phyloP scores from a whole-genome alignment of 2,113 vertebrate species.

The Gavialis gangeticus region DNA sequence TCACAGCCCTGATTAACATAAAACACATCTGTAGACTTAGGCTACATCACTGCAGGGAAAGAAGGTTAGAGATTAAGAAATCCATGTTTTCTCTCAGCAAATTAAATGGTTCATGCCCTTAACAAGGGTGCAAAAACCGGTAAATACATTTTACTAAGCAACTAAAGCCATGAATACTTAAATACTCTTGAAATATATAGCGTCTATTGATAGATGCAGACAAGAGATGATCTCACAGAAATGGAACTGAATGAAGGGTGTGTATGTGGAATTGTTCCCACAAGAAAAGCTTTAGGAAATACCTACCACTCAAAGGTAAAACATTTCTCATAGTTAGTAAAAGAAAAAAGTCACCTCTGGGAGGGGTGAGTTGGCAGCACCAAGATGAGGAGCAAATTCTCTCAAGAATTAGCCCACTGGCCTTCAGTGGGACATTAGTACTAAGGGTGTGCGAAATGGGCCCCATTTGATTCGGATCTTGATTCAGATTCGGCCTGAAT shows the following conservation, averaged over 20 bases:
- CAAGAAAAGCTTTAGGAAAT: not conserved
- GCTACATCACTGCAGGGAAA: not conserved
- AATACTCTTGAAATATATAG: not conserved
- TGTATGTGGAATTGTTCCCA: not conserved
- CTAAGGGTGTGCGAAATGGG: too few relatives aligned
- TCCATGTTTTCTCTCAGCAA: not conserved
- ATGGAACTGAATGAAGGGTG: not conserved
- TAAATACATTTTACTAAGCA: not conserved
- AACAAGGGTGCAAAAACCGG: not conserved
- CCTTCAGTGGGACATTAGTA: not conserved
- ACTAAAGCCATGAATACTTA: not conserved
- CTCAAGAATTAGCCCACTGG: not conserved
- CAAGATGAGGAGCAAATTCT: not conserved
- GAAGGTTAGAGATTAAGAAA: not conserved
- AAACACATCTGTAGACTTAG: too few relatives aligned
- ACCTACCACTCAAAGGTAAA: not conserved
- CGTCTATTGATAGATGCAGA: not conserved
- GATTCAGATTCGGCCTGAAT: too few relatives aligned
- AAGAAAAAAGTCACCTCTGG: not conserved
- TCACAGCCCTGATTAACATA: not conserved
- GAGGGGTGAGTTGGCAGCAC: not conserved
- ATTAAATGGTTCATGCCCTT: not conserved
- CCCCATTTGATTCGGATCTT: too few relatives aligned
- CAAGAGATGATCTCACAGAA: not conserved
- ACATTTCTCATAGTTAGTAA: fast-evolving